Conservation (phyloP, 1,140 invertebrate species). For the Trypoxylus dichotomus region DNA sequence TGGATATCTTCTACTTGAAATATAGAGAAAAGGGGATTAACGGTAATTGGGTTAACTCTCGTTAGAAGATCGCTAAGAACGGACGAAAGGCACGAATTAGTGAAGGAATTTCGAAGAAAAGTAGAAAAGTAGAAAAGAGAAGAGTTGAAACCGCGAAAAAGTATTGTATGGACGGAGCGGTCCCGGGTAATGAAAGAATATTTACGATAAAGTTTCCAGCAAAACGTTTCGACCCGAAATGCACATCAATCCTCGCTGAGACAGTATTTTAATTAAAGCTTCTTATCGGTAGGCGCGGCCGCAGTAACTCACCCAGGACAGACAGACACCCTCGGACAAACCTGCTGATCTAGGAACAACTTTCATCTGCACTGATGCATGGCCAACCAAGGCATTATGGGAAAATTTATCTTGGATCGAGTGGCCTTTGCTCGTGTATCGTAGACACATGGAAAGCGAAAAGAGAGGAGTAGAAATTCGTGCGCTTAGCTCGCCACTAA, state of each 20-base stretch:
- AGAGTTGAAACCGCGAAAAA: not conserved
- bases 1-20: too few species aligned
- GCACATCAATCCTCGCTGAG: conserved; percentile 51
- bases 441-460: not conserved
- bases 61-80: too few species aligned
- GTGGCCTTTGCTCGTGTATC: conserved; percentile 24
- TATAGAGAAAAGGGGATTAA: too few species aligned
- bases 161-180: not conserved
- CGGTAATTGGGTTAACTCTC: too few species aligned
- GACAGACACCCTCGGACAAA: conserved; percentile 51
- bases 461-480: conserved; percentile 12
- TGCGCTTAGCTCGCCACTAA: not conserved
- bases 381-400: conserved; percentile 38
- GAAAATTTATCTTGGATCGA: conserved; percentile 31
- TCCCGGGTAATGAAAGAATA: conserved; percentile 14
- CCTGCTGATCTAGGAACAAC: conserved; percentile 55
- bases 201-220: conserved; percentile 22
- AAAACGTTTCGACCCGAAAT: conserved; percentile 41
- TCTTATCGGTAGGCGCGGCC: conserved; percentile 55
- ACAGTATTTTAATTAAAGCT: conserved; percentile 55
- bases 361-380: conserved; percentile 55
- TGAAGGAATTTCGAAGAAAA: not conserved
- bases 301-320: conserved; percentile 51
- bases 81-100: not conserved
- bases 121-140: not conserved